These are phyloP conservation scores for Meteorus cinctellus DNA, from an alignment of 2,888 invertebrate genomes.

Conservation along the genomic window DNA sequence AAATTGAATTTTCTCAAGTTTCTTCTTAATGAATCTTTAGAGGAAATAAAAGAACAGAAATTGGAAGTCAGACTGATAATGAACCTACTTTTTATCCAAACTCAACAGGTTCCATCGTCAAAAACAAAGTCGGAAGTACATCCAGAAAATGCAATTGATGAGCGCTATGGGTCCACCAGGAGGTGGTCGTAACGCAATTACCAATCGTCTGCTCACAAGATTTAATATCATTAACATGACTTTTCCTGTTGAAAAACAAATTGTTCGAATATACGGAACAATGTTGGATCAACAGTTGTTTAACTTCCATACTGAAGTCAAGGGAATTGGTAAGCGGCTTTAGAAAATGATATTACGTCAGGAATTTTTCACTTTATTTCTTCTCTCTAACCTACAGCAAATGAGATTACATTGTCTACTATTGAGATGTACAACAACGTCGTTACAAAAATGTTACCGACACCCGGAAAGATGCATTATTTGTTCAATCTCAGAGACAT, in stretches of 20 bases:
- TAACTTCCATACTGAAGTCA: conserved; percentile 87
- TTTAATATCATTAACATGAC: conserved; percentile 87
- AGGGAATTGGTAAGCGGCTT: conserved; percentile 77
- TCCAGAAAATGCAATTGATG: conserved; percentile 86
- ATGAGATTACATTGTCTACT: conserved; percentile 82
- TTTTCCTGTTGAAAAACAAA: conserved; percentile 86
- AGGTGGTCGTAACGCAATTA: conserved; percentile 87
- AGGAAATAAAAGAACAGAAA: not conserved
- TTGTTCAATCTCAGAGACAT: conserved; percentile 92
- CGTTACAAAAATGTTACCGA: conserved; percentile 84
- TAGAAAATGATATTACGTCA: conserved; percentile 19
- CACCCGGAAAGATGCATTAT: conserved; percentile 92
- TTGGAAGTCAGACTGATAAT: not conserved
- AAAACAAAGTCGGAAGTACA: conserved; percentile 85
- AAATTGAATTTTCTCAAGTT: conserved; percentile 1
- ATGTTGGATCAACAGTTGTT: conserved; percentile 87
- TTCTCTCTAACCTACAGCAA: conserved; percentile 71
- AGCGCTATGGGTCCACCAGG: conserved; percentile 92
- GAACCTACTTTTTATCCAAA: not conserved
- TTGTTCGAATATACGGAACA: conserved; percentile 87
- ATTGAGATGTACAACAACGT: conserved; percentile 86
- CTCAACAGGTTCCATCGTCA: conserved; percentile 79
- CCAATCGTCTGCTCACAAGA: conserved; percentile 84
- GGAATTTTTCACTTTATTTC: conserved; percentile 22
- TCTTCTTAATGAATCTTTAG: not conserved